Evolutionary conservation across 2,888 invertebrate species (phyloP).

Genomic region (Sinotaia quadrata): DNA sequence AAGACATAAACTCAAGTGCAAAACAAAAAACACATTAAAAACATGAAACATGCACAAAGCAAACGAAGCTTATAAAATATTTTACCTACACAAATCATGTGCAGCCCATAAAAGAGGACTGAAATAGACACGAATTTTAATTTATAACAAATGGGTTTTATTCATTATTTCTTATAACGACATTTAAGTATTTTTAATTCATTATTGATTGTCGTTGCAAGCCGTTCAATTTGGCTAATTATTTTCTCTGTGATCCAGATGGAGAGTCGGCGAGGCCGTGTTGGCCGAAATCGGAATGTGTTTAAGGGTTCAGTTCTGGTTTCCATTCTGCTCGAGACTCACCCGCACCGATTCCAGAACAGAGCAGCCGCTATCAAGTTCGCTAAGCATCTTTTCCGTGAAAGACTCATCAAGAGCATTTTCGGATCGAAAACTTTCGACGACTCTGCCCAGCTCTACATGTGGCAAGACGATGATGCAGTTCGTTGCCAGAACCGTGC

Average conservation of each 20-base stretch:
- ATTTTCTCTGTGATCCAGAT: constrained; percentile 47
- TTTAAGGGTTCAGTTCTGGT: constrained; percentile 67
- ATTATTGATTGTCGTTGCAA: neutral
- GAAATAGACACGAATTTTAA: too few species aligned
- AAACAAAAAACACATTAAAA: too few species aligned
- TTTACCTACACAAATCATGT: too few species aligned
- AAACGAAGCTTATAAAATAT: too few species aligned
- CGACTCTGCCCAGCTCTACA: constrained; percentile 64
- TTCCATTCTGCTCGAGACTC: constrained; percentile 60
- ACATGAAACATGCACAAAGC: too few species aligned
- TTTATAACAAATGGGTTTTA: too few species aligned
- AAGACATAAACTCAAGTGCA: too few species aligned
- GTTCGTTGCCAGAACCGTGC: constrained; percentile 30
- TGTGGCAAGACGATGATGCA: constrained; percentile 56
- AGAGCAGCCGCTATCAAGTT: constrained; percentile 59
- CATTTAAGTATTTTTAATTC: neutral
- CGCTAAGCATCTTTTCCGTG: constrained; percentile 61
- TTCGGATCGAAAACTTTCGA: constrained; percentile 61
- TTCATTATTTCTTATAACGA: neutral
- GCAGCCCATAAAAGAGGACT: too few species aligned
- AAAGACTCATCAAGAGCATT: constrained; percentile 61
- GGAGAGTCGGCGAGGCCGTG: constrained; percentile 42
- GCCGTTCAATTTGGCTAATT: neutral
- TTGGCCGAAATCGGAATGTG: constrained; percentile 46
- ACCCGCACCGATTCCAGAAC: constrained; percentile 54